A percentile compares a stretch with the other conserved stretches of the same genome.
Evolutionary conservation across 2,113 vertebrate species (phyloP).

Genomic region (Cyprinodon variegatus): DNA sequence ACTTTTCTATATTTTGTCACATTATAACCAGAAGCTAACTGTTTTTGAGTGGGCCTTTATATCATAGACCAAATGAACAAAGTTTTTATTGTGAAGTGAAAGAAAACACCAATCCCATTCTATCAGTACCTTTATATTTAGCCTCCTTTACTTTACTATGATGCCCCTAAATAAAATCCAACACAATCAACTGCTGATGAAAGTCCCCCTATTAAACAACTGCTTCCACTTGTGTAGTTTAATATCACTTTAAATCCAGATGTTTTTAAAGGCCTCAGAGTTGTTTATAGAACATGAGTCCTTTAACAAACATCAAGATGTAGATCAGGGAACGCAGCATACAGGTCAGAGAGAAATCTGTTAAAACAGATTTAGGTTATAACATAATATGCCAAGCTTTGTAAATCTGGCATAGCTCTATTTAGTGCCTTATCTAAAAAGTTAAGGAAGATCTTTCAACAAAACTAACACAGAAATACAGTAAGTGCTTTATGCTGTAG

Average conservation of each 20-base stretch:
- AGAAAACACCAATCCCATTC: background rate
- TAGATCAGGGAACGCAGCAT: background rate
- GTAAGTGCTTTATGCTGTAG: too few relatives aligned
- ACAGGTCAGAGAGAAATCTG: background rate
- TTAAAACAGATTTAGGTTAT: background rate
- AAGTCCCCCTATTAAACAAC: too few relatives aligned
- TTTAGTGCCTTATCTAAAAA: background rate
- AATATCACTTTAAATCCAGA: background rate
- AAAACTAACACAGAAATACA: too few relatives aligned
- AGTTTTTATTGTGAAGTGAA: background rate
- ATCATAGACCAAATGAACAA: background rate
- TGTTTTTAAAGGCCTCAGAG: background rate
- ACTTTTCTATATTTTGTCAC: background rate
- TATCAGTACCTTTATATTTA: background rate
- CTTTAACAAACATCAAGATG: too few relatives aligned
- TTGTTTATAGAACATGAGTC: background rate
- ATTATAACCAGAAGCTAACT: background rate
- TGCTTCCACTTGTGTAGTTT: background rate
- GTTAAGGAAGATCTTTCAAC: background rate
- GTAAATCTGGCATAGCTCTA: background rate
- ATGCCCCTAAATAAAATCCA: too few relatives aligned
- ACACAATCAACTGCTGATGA: too few relatives aligned
- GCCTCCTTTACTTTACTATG: too few relatives aligned
- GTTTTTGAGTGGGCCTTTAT: background rate
- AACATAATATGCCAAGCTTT: background rate